Percentiles rank a stretch among this genome's conserved stretches.
Evolutionary conservation across 2,888 invertebrate species (phyloP).

Genomic region (Cacoxenus indagator): DNA sequence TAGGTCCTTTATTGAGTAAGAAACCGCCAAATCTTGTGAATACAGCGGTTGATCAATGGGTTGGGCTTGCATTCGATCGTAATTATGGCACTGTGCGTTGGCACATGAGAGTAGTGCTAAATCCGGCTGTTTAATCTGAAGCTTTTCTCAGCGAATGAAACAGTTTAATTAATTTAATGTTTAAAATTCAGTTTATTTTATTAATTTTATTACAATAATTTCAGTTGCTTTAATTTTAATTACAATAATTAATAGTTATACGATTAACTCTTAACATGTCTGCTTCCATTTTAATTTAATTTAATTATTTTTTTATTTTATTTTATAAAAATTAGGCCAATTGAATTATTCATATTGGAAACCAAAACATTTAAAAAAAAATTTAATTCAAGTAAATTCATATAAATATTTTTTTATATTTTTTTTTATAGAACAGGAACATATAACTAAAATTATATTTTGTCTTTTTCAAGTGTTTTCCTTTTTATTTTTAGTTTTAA

Average conservation of each 20-base stretch:
- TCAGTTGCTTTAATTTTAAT: constrained; percentile 13
- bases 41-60: too few relatives aligned
- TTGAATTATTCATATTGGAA: constrained; percentile 21
- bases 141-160: not conserved
- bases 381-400: constrained; percentile 29
- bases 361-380: constrained; percentile 38
- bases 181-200: constrained; percentile 50
- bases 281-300: not conserved
- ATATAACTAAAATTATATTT: constrained; percentile 1
- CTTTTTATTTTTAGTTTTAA: not conserved
- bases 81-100: too few relatives aligned
- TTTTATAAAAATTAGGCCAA: not conserved
- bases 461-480: constrained; percentile 1
- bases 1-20: too few relatives aligned
- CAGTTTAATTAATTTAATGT: constrained; percentile 15
- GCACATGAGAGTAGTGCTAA: too few relatives aligned
- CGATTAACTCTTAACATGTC: not conserved
- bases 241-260: constrained; percentile 23
- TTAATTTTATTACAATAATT: constrained; percentile 48
- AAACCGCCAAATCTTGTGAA: too few relatives aligned
- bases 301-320: not conserved
- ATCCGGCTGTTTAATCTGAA: not conserved
- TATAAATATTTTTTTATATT: not conserved
- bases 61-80: too few relatives aligned
- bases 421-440: constrained; percentile 9